Conservation (phyloP, 2,797 vertebrate genomes). For the Tinamus major region DNA sequence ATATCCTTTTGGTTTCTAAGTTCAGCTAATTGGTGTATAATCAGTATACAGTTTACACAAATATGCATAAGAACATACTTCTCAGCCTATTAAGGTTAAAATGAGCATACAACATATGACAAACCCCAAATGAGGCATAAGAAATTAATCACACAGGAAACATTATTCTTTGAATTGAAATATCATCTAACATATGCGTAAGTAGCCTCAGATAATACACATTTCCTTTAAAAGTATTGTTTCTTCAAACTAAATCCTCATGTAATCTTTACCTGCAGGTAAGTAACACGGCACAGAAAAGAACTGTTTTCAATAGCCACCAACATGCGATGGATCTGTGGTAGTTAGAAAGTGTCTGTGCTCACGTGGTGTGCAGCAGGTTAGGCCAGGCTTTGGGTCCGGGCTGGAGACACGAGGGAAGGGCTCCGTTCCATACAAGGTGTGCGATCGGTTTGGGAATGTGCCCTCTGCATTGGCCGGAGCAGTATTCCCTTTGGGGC, state of each 20-base stretch:
- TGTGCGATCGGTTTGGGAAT: not conserved
- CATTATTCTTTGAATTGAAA: conserved; percentile 42
- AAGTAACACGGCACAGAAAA: not conserved
- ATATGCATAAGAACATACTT: conserved; percentile 38
- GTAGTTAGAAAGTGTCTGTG: not conserved
- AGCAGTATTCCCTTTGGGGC: not conserved
- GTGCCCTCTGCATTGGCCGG: not conserved
- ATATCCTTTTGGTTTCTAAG: conserved; percentile 9
- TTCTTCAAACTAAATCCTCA: not conserved
- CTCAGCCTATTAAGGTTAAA: conserved; percentile 56
- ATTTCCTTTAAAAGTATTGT: not conserved
- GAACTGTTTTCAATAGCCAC: not conserved
- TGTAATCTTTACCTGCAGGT: not conserved
- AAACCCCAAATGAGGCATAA: not conserved
- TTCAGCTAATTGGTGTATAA: conserved; percentile 44
- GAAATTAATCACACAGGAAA: conserved; percentile 45
- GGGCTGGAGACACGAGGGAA: not conserved
- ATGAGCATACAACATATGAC: not conserved
- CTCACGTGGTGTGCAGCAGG: not conserved
- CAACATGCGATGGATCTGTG: not conserved
- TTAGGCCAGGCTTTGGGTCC: not conserved
- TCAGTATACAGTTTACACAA: conserved; percentile 28
- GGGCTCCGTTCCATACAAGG: not conserved
- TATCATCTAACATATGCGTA: not conserved
- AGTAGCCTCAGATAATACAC: not conserved